Evolutionary conservation across 2,888 invertebrate genomes (phyloP), one percentile per base, ranked within the genome.

Genomic region (Palloptera scutellata): DNA sequence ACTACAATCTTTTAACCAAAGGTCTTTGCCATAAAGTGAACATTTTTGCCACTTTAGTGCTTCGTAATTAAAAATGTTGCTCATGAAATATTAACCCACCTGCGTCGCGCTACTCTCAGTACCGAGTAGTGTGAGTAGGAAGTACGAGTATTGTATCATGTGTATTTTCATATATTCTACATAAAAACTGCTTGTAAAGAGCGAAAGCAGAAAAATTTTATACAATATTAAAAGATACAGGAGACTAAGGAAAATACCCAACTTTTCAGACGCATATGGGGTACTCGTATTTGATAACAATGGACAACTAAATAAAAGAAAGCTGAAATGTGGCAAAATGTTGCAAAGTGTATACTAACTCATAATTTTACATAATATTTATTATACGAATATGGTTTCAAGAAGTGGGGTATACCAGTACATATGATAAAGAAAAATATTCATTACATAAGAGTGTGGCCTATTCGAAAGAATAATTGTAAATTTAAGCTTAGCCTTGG

Each of bases 11-110:
- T 72, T 72, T 70, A 73, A 73, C 72, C 73, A 74, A 70, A 71
- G 68, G 70, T 68, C 66, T 64, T 68, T 68, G 71, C 63, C 72
- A 73, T 73, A 75, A 73, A 75, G 70, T 64, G 72, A 70, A 72
- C 73, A 73, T 72, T 79, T 80, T 79, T 80, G 78, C 81, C 78
- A 81, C 81, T 81, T 81, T 81, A 81, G 79, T 81, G 82, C 80
- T 81, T 79, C 79, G 82, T 82, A 82, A 82, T 82, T 82, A 82
- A 82, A 82, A 82, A 82, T 79, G 82, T 81, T 79, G 76, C 78
- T 76, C 77, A 77, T 77, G 74, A 75, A 77, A 76, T 75, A 76
- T 76, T 77, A 75, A 77, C 74, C 74, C 73, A 73, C 69, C 73
- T 73, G 66, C 19, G 51, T 30, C 30, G 30, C 30, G 30, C 30